These are phyloP conservation scores for Molossus alvarezi DNA, from an alignment of 2,797 vertebrate species.

Conservation along the genomic window DNA sequence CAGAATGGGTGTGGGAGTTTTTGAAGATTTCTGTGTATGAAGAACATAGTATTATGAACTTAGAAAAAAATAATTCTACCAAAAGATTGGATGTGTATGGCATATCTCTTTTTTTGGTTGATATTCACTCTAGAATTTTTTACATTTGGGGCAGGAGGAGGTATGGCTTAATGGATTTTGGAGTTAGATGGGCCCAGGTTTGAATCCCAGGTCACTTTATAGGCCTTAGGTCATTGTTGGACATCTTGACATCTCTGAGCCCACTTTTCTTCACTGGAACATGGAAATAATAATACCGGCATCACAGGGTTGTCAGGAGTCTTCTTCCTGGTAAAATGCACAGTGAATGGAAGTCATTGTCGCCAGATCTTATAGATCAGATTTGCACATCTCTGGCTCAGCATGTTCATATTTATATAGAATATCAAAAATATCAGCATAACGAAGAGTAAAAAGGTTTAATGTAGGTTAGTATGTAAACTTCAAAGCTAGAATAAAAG, in stretches of 20 bases:
- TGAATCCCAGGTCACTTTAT: background rate
- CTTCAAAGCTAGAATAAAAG: slow-evolving; percentile 35
- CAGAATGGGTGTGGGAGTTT: background rate
- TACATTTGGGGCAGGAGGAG: background rate
- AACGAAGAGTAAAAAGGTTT: background rate
- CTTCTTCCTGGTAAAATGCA: background rate
- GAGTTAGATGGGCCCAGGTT: background rate
- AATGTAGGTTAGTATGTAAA: background rate
- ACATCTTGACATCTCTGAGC: background rate
- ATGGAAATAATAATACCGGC: slow-evolving; percentile 1
- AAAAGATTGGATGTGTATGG: background rate
- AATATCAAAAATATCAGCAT: slow-evolving; percentile 25
- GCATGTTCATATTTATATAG: background rate
- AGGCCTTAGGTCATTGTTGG: background rate
- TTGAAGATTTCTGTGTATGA: background rate
- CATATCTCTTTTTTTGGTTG: background rate
- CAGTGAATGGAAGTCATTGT: background rate
- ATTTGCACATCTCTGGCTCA: background rate
- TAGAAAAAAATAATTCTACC: background rate
- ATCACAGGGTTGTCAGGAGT: background rate
- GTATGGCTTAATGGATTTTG: background rate
- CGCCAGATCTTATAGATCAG: background rate
- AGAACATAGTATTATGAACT: slow-evolving; percentile 40
- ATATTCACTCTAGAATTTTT: background rate
- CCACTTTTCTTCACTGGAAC: slow-evolving; percentile 39